These are phyloP conservation scores for Cheilosia vulpina DNA, from an alignment of 2,888 invertebrate genomes.

Conservation along the genomic window DNA sequence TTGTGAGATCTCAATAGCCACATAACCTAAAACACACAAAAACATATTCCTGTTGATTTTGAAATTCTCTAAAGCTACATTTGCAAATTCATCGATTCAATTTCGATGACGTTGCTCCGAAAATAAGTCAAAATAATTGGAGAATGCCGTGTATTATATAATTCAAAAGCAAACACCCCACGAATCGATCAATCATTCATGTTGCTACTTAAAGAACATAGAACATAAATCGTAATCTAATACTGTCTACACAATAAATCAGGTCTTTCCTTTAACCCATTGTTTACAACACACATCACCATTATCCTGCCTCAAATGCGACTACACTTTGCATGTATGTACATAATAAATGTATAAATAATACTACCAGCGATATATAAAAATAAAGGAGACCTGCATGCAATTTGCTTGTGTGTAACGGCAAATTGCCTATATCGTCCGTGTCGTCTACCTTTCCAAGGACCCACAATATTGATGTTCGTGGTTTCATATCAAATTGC, in stretches of 20 bases:
- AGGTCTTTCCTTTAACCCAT: slow-evolving; percentile 30
- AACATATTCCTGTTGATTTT: no score
- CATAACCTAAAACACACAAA: neutral
- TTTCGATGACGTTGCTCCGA: neutral
- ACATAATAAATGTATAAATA: neutral
- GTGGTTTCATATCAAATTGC: slow-evolving; percentile 68
- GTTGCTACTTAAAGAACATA: neutral
- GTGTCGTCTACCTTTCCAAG: slow-evolving; percentile 4
- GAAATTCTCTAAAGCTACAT: no score
- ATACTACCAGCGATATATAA: slow-evolving; percentile 10
- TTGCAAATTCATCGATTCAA: no score
- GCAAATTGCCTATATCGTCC: slow-evolving; percentile 25
- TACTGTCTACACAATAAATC: slow-evolving; percentile 56
- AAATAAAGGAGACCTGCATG: neutral
- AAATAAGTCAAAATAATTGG: neutral
- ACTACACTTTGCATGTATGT: slow-evolving; percentile 47
- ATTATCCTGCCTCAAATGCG: slow-evolving; percentile 44
- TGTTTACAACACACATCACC: slow-evolving; percentile 53
- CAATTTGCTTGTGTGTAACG: neutral
- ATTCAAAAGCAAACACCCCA: neutral
- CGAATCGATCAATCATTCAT: slow-evolving; percentile 58
- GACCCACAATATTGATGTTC: slow-evolving; percentile 40
- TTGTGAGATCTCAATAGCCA: neutral
- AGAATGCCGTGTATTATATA: no score
- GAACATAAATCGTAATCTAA: slow-evolving; percentile 51